Evolutionary conservation across 2,113 vertebrate genomes (phyloP).

Genomic region (Carlito syrichta): DNA sequence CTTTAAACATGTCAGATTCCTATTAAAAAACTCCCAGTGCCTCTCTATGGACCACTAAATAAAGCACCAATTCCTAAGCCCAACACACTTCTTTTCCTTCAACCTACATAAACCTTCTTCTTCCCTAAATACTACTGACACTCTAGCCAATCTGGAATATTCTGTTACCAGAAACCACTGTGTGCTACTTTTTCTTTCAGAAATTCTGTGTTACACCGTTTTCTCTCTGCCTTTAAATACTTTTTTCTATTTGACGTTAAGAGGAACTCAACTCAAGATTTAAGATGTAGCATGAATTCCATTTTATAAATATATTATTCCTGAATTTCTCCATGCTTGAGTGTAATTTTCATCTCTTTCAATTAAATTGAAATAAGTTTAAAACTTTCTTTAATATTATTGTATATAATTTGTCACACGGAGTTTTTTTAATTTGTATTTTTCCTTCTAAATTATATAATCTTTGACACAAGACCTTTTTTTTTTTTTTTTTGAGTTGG

Average conservation of each 20-base stretch:
- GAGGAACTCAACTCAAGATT: background rate
- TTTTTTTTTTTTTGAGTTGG: too few relatives aligned
- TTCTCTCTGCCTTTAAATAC: background rate
- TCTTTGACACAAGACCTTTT: background rate
- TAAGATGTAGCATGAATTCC: background rate
- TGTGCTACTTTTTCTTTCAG: background rate
- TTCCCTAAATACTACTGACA: too few relatives aligned
- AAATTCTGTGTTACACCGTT: background rate
- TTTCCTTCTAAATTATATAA: background rate
- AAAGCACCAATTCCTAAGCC: background rate
- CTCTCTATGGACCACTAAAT: background rate
- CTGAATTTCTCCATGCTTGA: background rate
- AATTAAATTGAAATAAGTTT: too few relatives aligned
- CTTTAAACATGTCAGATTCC: background rate
- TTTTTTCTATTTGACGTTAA: background rate
- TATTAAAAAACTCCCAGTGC: background rate
- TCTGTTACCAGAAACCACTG: background rate
- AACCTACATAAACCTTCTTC: background rate
- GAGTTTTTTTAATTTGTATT: background rate
- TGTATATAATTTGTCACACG: background rate
- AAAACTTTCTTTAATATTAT: conserved; percentile 14
- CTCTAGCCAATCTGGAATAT: background rate
- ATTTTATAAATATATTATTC: background rate
- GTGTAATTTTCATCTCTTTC: background rate
- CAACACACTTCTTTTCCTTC: background rate